Evolutionary conservation across 1,140 invertebrate species (phyloP).

Genomic region (Lepidostoma basale): DNA sequence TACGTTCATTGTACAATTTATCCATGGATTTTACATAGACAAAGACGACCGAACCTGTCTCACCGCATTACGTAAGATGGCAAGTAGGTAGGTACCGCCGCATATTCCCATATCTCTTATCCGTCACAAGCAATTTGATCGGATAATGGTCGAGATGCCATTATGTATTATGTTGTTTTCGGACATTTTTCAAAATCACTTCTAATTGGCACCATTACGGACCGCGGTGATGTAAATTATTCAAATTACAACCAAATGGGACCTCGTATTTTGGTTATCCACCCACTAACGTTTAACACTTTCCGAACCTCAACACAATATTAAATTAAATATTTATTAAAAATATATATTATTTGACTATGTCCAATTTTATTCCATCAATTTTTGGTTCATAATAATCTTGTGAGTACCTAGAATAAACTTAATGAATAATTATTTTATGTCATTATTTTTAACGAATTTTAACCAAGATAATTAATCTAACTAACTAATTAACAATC

Average conservation of each 20-base stretch:
- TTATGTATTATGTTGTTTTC: slow-evolving; percentile 38
- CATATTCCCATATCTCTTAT: slow-evolving; percentile 19
- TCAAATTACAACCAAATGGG: slow-evolving; percentile 32
- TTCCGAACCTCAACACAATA: neutral
- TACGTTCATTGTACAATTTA: too few species aligned
- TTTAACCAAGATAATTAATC: too few species aligned
- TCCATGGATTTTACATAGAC: too few species aligned
- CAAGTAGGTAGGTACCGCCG: too few species aligned
- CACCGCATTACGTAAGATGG: too few species aligned
- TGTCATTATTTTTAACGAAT: too few species aligned
- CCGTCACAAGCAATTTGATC: slow-evolving; percentile 40
- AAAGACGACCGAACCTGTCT: too few species aligned
- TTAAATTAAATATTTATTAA: neutral
- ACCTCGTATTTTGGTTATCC: slow-evolving; percentile 3
- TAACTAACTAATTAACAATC: too few species aligned
- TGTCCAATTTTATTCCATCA: neutral
- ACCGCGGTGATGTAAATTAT: slow-evolving; percentile 34
- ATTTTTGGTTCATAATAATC: too few species aligned
- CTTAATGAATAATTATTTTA: too few species aligned
- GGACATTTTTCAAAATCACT: slow-evolving; percentile 32
- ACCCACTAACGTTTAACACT: neutral
- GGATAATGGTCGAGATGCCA: slow-evolving; percentile 31
- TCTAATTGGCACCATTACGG: slow-evolving; percentile 42
- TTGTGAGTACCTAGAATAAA: too few species aligned
- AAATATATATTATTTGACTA: neutral